Base-by-base conservation (phyloP, 1,140 invertebrate species). In the Battus philenor region DNA sequence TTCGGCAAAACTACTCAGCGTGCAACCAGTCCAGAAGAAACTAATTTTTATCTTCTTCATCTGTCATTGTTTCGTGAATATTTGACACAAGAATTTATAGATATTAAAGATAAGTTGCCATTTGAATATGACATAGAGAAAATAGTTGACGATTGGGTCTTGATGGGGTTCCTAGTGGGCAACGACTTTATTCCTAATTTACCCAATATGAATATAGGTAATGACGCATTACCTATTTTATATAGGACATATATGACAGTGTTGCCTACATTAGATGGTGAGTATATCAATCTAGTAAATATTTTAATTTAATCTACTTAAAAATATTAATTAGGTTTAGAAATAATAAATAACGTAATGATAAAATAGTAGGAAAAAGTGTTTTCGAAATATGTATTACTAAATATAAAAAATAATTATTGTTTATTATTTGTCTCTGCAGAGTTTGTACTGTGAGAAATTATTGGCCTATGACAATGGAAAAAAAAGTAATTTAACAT, bases 171-270 rank as follows among this genome's bases (percentile, higher is more conserved):
- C 78, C 85, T 99, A 15, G 93, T 99, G 3, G 97, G 97, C 29
- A 99, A 99, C 83, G 97, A 99, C 86, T 99, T 99, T 82, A 95
- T 99, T 62, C 97, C 97, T 0, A 90, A 98, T 86, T 86, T 99
- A 41, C 97, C 97, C 16, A 92, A 97, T 76, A 89, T 99, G 70
- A 95, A 99, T 76, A 98, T 99, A 58, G 90, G 91, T 43, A 93
- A 95, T 68, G 95, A 96, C 67, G 95, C 96, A 18, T 72, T 99
- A 32, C 93, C 95, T 0, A 76, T 94, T 26, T 87, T 99, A 22
- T 99, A 97, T 86, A 89, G 91, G 59, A 93, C 92, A 1, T 99
- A 99, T 71, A 97, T 94, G 73, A 88, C 91, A 16, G 90, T 97
- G 12, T 85, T 99, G 54, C 96, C 95, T 1, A 91, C 89, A 9